phyloP scores from a whole-genome alignment of 2,113 vertebrate species.

The Limnothrissa miodon region DNA sequence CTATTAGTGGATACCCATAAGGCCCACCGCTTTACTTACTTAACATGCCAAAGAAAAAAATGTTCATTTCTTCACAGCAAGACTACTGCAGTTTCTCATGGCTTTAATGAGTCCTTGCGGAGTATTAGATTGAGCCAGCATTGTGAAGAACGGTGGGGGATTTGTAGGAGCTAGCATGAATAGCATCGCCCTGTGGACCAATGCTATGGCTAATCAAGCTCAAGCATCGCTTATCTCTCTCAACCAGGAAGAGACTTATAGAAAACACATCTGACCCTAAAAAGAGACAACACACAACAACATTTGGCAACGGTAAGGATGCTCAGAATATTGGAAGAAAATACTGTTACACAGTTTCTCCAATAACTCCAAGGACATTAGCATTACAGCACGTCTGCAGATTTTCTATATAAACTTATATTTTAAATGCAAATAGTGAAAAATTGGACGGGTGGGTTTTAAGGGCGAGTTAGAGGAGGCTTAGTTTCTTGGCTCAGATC shows the following conservation, averaged over 20 bases:
- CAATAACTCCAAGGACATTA: background rate
- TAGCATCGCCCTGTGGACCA: background rate
- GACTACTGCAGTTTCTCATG: background rate
- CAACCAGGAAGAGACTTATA: background rate
- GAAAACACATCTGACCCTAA: background rate
- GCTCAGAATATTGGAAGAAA: background rate
- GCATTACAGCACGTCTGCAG: background rate
- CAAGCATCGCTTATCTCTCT: background rate
- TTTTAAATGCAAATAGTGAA: background rate
- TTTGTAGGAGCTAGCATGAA: background rate
- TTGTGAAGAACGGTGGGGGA: background rate
- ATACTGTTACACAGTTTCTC: background rate
- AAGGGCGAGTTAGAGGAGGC: background rate
- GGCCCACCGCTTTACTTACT: background rate
- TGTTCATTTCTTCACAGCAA: background rate
- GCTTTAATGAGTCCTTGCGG: background rate
- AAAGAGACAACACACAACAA: background rate
- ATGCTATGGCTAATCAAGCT: background rate
- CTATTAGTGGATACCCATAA: background rate
- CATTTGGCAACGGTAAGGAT: background rate
- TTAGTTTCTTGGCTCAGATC: background rate
- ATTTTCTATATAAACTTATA: background rate
- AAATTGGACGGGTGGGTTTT: background rate
- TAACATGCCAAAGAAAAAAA: background rate
- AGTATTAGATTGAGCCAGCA: background rate